Evolutionary conservation across 2,797 vertebrate genomes (phyloP).

Genomic region (Gallirallus australis): DNA sequence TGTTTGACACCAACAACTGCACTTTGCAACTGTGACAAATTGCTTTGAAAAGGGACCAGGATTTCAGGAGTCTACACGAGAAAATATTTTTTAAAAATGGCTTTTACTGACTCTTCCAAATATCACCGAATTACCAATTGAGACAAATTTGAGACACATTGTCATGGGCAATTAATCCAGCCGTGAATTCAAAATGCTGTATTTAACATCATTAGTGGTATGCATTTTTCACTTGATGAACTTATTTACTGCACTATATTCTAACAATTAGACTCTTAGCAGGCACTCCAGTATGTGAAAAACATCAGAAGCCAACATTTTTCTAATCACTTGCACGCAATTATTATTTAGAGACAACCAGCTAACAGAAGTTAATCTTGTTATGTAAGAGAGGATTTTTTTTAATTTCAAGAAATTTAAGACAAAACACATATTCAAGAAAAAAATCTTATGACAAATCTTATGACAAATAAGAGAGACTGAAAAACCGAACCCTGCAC

Average conservation of each 20-base stretch:
- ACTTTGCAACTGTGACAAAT: background rate
- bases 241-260: background rate
- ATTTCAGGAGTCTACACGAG: background rate
- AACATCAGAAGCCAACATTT: background rate
- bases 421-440: background rate
- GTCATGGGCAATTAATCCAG: constrained; percentile 9
- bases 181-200: constrained; percentile 9
- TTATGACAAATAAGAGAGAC: background rate
- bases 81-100: background rate
- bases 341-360: background rate
- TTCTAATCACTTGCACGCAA: background rate
- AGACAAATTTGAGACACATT: background rate
- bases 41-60: background rate
- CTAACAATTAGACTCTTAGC: background rate
- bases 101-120: background rate
- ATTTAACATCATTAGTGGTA: constrained; percentile 18
- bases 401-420: constrained; percentile 3
- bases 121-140: background rate
- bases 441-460: background rate
- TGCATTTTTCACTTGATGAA: background rate
- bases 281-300: background rate
- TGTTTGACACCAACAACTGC: background rate
- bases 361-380: background rate
- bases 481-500: constrained; percentile 4
- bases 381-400: background rate